Base-by-base conservation (phyloP, 2,113 vertebrate genomes). In the Oxygymnocypris stewartii region DNA sequence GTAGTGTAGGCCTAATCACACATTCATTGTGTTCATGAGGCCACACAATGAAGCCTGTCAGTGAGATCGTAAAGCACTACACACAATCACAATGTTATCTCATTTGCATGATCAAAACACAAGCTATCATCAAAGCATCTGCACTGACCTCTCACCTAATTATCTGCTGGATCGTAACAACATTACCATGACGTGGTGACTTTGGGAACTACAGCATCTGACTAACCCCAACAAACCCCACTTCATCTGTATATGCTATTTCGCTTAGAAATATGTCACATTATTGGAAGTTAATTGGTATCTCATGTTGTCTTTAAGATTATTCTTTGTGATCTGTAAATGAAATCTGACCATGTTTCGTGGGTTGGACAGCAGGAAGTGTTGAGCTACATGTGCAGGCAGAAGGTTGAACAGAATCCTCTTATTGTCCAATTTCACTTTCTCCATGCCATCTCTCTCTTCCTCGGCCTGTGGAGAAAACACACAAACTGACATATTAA, bases 321-420 rank as follows among this genome's bases (percentile, higher is more conserved):
- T 20, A 11, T 44, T 65, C 37, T 57, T 18, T 78, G 85, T 67
- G 42, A 80, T 51, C 20, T 51, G 51, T 71, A 74, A 77, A 37
- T 49, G 23, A 44, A 37, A 35, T 80, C 95, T 96, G 95, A 99
- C 98, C 98, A 99, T 99, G 91, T 98, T 99, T 85, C 98, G 95
- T 88, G 98, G 98, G 90, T 99, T 99, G 63, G 98, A 99, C 96
- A 98, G 96, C 77, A 99, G 97, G 93, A 99, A 99, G 90, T 99
- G 98, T 88, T 99, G 97, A 49, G 98, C 98, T 47, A 99, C 98
- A 1, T 99, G 98, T 65, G 97, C 98, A 0, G 98, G 98, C 86
- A 99, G 94, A 67, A 99, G 94, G 91, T 99, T 99, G 92, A 99
- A 99, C 86, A 99, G 96, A 92, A 99, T 99, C 91, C 98, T 95